phyloP scores from a whole-genome alignment of 2,797 vertebrate genomes.

The Sebastolobus alascanus region DNA sequence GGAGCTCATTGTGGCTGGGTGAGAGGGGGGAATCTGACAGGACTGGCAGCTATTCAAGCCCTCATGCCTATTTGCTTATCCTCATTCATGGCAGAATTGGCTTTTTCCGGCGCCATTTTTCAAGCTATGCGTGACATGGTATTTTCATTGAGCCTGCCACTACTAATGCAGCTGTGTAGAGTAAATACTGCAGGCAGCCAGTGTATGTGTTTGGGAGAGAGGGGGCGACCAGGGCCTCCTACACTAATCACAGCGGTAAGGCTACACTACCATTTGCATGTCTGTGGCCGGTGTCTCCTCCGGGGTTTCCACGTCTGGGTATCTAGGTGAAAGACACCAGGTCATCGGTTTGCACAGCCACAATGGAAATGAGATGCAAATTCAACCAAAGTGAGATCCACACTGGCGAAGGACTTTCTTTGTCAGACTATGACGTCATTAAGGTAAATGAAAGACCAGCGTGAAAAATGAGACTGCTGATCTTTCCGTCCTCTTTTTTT shows the following conservation, averaged over 20 bases:
- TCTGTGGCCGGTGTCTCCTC: constrained; percentile 64
- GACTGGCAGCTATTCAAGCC: constrained; percentile 81
- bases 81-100: constrained; percentile 82
- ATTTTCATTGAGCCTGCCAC: constrained; percentile 78
- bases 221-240: constrained; percentile 49
- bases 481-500: constrained; percentile 29
- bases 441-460: constrained; percentile 26
- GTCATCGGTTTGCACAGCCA: constrained; percentile 38
- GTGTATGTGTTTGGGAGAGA: constrained; percentile 51
- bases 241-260: constrained; percentile 65
- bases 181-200: constrained; percentile 64
- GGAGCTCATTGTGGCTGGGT: constrained; percentile 81
- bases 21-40: constrained; percentile 71
- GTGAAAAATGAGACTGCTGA: constrained; percentile 46
- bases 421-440: constrained; percentile 37
- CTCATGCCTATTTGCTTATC: constrained; percentile 85
- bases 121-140: constrained; percentile 76
- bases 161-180: constrained; percentile 73
- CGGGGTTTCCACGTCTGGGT: constrained; percentile 52
- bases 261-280: constrained; percentile 73
- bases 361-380: constrained; percentile 58
- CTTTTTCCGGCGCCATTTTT: constrained; percentile 82
- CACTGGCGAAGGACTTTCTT: constrained; percentile 6
- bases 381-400: constrained; percentile 31
- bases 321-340: constrained; percentile 47